Evolutionary conservation across 2,888 invertebrate genomes (phyloP).

Genomic region (Melinopterus prodromus): DNA sequence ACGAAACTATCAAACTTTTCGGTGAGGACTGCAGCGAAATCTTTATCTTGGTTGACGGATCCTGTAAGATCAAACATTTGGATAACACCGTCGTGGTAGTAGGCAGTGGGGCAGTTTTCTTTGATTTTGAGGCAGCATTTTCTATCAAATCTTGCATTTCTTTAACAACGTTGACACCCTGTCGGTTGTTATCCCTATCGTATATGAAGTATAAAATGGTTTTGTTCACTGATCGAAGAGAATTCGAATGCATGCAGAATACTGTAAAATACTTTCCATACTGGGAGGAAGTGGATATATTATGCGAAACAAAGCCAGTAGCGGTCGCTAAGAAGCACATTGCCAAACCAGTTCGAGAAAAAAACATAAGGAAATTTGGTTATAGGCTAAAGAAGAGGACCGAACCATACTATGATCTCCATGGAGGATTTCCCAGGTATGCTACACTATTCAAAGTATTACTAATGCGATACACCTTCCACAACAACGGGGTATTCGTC

Average conservation of each 20-base stretch:
- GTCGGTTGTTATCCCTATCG: conserved; percentile 37
- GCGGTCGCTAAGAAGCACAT: not conserved
- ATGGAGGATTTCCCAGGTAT: conserved; percentile 32
- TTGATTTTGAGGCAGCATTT: conserved; percentile 42
- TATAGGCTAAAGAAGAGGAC: conserved; percentile 33
- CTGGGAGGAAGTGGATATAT: not conserved
- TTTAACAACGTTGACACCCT: conserved; percentile 42
- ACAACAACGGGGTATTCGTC: conserved; percentile 42
- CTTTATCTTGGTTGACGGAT: conserved; percentile 44
- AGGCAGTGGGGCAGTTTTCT: conserved; percentile 39
- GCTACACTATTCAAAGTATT: conserved; percentile 32
- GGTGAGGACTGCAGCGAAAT: conserved; percentile 45
- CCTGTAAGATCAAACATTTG: conserved; percentile 41
- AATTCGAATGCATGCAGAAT: conserved; percentile 6
- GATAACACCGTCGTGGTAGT: conserved; percentile 26
- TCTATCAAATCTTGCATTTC: conserved; percentile 41
- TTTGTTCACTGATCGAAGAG: conserved; percentile 16
- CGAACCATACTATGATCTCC: conserved; percentile 31
- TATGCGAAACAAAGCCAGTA: not conserved
- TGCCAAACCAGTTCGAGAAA: not conserved
- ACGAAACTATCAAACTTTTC: conserved; percentile 43
- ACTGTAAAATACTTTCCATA: conserved; percentile 20
- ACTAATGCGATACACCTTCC: conserved; percentile 39
- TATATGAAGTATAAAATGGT: conserved; percentile 26
- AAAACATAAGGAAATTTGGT: conserved; percentile 10